Conservation (phyloP, 35 echinoderm and acorn worm genomes). For the Amphiura filiformis region DNA sequence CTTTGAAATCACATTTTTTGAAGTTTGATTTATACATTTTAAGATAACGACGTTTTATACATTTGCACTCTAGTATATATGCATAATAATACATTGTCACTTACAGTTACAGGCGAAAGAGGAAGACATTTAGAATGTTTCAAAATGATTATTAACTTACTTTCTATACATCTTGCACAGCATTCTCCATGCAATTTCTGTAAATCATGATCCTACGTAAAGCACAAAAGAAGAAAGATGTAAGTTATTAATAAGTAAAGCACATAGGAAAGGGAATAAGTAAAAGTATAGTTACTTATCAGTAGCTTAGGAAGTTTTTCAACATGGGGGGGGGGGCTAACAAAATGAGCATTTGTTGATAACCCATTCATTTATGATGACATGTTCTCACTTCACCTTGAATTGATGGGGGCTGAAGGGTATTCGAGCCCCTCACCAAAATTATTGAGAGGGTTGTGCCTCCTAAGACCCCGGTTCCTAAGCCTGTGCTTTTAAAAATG, state of each 20-base stretch:
- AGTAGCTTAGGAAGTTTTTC: neutral
- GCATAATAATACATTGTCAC: no score
- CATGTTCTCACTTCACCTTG: no score
- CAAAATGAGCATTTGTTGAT: no score
- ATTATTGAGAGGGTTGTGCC: no score
- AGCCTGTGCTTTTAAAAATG: no score
- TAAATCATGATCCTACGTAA: conserved; percentile 47
- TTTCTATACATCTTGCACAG: conserved; percentile 54
- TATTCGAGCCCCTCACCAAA: no score
- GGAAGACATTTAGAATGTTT: neutral
- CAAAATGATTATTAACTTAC: conserved; percentile 38
- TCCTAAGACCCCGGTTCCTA: no score
- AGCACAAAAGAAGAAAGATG: neutral
- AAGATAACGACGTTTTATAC: no score
- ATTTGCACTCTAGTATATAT: no score
- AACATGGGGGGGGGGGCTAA: neutral
- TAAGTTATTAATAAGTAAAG: neutral
- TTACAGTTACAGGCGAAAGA: neutral
- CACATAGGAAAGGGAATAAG: neutral
- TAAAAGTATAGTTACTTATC: neutral
- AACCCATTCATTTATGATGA: no score
- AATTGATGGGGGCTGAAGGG: no score
- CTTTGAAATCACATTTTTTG: neutral
- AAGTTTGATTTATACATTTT: neutral
- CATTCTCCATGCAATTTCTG: conserved; percentile 33